Percentiles rank a stretch among this genome's conserved stretches.
These are phyloP conservation scores for Limulus polyphemus DNA, from an alignment of 2,888 invertebrate species.

Conservation along the genomic window DNA sequence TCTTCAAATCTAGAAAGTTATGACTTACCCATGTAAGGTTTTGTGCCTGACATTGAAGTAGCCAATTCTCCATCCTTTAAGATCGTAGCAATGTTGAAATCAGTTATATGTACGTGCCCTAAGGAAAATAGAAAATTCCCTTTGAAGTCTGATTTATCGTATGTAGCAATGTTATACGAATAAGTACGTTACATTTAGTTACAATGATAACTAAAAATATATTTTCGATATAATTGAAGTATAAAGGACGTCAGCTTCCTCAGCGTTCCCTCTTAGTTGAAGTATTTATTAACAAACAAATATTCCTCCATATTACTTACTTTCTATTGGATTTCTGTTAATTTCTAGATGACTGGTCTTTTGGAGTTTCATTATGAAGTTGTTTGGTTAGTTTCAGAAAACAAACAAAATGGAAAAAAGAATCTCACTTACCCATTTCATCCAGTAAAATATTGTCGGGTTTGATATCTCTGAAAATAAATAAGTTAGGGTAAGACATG, in stretches of 20 bases:
- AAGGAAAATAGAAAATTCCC: conserved; percentile 2
- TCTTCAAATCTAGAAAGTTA: neutral
- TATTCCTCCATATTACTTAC: too few species aligned
- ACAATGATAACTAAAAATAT: too few species aligned
- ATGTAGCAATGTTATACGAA: neutral
- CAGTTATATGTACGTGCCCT: conserved; percentile 71
- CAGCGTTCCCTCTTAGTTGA: too few species aligned
- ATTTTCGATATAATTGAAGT: too few species aligned
- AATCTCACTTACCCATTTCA: conserved; percentile 50
- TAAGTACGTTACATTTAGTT: too few species aligned
- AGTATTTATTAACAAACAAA: too few species aligned
- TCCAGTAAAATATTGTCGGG: conserved; percentile 72
- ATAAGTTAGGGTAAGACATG: too few species aligned
- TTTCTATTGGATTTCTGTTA: too few species aligned
- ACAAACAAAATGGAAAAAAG: neutral
- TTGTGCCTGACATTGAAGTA: conserved; percentile 70
- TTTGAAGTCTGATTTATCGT: neutral
- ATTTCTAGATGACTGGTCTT: too few species aligned
- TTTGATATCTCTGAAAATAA: conserved; percentile 52
- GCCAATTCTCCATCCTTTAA: conserved; percentile 55
- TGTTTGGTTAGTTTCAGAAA: too few species aligned
- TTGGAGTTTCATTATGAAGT: too few species aligned
- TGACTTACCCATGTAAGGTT: conserved; percentile 60
- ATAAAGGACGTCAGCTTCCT: too few species aligned
- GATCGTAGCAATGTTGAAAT: conserved; percentile 71